Conservation (phyloP, 1,140 invertebrate genomes). For the Proales similis region DNA sequence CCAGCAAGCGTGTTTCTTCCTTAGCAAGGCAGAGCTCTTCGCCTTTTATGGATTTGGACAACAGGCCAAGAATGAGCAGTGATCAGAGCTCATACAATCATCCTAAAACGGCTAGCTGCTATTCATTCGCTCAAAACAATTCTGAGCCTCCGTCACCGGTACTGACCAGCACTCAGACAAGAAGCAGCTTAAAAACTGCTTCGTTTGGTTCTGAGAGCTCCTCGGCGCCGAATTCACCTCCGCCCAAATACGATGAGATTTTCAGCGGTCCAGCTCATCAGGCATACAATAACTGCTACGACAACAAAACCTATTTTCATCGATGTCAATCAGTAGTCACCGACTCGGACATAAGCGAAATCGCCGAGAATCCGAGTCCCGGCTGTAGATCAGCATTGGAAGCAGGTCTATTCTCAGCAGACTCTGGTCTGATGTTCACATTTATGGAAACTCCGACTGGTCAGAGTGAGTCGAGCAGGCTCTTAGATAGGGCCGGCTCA, state of each 20-base stretch:
- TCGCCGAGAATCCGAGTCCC: too few relatives aligned
- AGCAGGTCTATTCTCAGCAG: too few relatives aligned
- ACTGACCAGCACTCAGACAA: constrained; percentile 1
- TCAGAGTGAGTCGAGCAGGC: too few relatives aligned
- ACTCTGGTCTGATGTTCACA: too few relatives aligned
- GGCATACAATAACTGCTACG: constrained; percentile 10
- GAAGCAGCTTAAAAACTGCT: constrained; percentile 10
- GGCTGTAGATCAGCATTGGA: too few relatives aligned
- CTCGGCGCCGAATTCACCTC: constrained; percentile 32
- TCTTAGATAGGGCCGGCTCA: too few relatives aligned
- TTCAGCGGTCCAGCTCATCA: constrained; percentile 8
- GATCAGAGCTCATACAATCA: constrained; percentile 9
- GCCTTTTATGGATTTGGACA: not conserved
- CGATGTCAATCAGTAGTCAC: too few relatives aligned
- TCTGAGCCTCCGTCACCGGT: constrained; percentile 16
- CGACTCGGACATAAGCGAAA: too few relatives aligned
- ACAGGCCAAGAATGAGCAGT: constrained; percentile 28
- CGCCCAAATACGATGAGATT: constrained; percentile 29
- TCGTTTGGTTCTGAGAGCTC: constrained; percentile 13
- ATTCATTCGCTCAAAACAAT: constrained; percentile 11
- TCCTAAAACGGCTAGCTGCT: not conserved
- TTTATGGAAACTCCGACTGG: too few relatives aligned
- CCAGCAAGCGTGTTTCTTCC: too few relatives aligned
- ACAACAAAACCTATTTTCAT: constrained; percentile 38
- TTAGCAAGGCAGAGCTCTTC: not conserved